Base-by-base conservation (phyloP, 2,797 vertebrate genomes). In the Acomys russatus region DNA sequence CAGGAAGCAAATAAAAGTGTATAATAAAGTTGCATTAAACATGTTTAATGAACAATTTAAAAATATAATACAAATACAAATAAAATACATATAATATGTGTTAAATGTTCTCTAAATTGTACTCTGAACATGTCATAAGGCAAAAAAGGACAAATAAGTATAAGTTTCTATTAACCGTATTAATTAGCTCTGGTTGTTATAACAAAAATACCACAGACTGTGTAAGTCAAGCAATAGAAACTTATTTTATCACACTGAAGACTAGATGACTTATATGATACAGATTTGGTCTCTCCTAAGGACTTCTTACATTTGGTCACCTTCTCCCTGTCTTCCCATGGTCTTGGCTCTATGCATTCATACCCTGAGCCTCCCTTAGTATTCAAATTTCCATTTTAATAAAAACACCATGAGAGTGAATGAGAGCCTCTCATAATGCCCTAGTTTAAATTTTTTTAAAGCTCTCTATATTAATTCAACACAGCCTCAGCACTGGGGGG, bases 371-470 rank as follows among this genome's bases (percentile, higher is more conserved):
- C 4, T 54, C 66, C 80, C 30, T 80, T 44, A 18, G n/a, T 17
- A 2, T 85, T 14, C 49, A 80, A 15, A 79, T 80, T n/a, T 49
- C 59, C 68, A 82, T 63, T 89, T n/a, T 51, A 56, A 28, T 82
- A 93, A 90, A 49, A 56, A 79, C 9, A 49, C 2, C 17, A 64
- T 44, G 14, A 77, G 33, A 79, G 3, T 56, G 70, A 61, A 66
- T 68, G 35, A 78, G 18, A 30, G 33, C 4, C 30, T 63, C 30
- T 11, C 51, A 11, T 35, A 56, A 51, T 25, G 23, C 25, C 25
- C n/a, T 74, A 17, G 20, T 54, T 92, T 89, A 83, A 94, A n/a
- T n/a, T n/a, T 90, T 88, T 33, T 30, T 73, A 80, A 97, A 30
- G 11, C 5, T 54, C 3, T 85, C 2, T 88, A 56, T 88, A 49